These are phyloP conservation scores for Heliconius cydno DNA, from an alignment of 2,888 invertebrate genomes.

Conservation along the genomic window DNA sequence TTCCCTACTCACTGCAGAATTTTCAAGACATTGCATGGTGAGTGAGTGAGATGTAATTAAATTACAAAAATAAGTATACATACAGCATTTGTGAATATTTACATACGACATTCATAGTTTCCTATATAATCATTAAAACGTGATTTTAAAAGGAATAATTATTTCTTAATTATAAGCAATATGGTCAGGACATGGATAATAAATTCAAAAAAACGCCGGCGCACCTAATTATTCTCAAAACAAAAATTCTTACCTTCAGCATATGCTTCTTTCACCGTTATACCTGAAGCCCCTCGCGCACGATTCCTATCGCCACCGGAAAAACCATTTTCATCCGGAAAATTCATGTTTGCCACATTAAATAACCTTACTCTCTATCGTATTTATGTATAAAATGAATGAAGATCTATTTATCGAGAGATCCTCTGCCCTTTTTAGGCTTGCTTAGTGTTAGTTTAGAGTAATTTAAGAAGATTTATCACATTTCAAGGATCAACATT, in stretches of 20 bases:
- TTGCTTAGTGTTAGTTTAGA: constrained; percentile 6
- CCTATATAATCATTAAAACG: too few species aligned
- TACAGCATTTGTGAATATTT: not conserved
- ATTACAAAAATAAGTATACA: not conserved
- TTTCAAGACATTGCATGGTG: not conserved
- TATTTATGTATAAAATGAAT: constrained; percentile 3
- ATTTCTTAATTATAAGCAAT: not conserved
- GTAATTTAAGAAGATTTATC: constrained; percentile 33
- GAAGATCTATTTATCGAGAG: not conserved
- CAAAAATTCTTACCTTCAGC: constrained; percentile 64
- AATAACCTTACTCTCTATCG: constrained; percentile 40
- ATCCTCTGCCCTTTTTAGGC: constrained; percentile 24
- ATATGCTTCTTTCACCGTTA: constrained; percentile 65
- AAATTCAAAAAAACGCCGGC: not conserved
- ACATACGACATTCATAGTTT: not conserved
- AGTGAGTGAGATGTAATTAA: too few species aligned
- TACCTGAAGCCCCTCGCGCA: constrained; percentile 52
- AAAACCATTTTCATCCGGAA: constrained; percentile 62
- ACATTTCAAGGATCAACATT: constrained; percentile 37
- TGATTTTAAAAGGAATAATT: not conserved
- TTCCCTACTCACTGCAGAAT: not conserved
- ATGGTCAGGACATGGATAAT: not conserved
- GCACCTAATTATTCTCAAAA: not conserved
- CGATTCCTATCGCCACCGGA: constrained; percentile 56
- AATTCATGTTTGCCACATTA: constrained; percentile 65